Evolutionary conservation across 2,113 vertebrate species (phyloP).

Genomic region (Python bivittatus): DNA sequence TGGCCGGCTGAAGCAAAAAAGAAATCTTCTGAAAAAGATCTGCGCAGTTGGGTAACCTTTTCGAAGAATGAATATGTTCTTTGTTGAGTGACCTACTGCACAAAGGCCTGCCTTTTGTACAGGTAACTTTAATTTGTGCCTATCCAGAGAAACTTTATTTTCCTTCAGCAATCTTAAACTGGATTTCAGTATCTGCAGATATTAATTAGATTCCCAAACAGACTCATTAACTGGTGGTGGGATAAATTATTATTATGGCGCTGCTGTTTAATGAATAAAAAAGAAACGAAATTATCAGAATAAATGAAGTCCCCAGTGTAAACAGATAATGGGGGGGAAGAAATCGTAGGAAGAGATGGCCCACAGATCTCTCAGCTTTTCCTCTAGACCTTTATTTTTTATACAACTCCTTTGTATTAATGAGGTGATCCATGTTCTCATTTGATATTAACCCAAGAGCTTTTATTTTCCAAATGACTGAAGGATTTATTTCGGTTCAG

Average conservation of each 20-base stretch:
- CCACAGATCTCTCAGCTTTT: background rate
- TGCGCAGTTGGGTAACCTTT: background rate
- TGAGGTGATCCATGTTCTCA: background rate
- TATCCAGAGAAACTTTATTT: background rate
- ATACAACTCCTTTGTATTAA: background rate
- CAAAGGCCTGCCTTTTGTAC: background rate
- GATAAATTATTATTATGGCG: slow-evolving; percentile 16
- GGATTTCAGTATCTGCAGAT: background rate
- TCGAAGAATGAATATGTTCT: background rate
- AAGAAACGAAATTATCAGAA: background rate
- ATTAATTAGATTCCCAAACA: background rate
- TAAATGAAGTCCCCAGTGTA: background rate
- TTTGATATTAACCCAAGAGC: background rate
- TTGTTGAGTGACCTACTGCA: background rate
- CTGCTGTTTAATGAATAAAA: slow-evolving; percentile 19
- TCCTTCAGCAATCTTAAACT: background rate
- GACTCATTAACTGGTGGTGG: background rate
- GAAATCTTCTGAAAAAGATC: background rate
- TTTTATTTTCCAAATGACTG: slow-evolving; percentile 5
- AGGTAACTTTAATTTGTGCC: background rate
- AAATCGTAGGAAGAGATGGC: background rate
- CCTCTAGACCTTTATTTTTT: background rate
- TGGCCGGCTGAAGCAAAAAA: background rate
- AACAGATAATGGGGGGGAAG: slow-evolving; percentile 19
- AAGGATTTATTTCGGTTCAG: background rate